Evolutionary conservation across 30 jellyfish, hydroid and myxozoan species (phyloP).

Genomic region (Phacellophora camtschatica): DNA sequence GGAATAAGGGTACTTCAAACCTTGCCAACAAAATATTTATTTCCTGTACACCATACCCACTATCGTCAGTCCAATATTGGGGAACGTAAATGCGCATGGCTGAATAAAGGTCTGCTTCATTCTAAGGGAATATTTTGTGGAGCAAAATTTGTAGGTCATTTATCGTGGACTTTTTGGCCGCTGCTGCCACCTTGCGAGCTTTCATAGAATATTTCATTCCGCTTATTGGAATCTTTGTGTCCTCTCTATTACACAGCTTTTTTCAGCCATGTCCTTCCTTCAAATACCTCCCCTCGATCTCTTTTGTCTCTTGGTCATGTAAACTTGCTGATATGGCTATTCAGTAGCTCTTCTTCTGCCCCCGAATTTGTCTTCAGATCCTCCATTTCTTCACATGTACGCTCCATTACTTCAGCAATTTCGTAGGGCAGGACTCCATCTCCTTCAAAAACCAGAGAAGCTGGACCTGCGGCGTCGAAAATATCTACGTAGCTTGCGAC

Average conservation of each 20-base stretch:
- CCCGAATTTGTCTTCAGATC: too few species aligned
- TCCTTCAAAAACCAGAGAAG: slow-evolving; percentile 28
- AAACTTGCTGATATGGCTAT: too few species aligned
- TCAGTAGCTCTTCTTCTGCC: too few species aligned
- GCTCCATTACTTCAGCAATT: neutral
- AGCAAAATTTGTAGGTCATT: neutral
- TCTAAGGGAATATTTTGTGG: slow-evolving; percentile 16
- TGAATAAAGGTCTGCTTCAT: neutral
- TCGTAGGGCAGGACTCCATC: slow-evolving; percentile 6
- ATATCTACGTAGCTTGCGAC: neutral
- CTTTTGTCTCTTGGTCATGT: neutral
- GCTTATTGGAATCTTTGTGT: slow-evolving; percentile 10
- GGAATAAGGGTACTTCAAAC: slow-evolving; percentile 18
- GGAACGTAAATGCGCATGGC: slow-evolving; percentile 1
- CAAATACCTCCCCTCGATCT: neutral
- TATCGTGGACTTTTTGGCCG: neutral
- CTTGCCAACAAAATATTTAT: neutral
- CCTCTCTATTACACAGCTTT: slow-evolving; percentile 2
- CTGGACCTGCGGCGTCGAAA: neutral
- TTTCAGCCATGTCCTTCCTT: slow-evolving; percentile 34
- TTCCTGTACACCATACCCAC: neutral
- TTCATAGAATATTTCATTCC: slow-evolving; percentile 17
- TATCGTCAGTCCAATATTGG: slow-evolving; percentile 10
- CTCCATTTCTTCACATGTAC: too few species aligned
- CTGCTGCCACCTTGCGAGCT: neutral